Evolutionary conservation across 2,113 vertebrate genomes (phyloP).

Genomic region (Elephas maximus): DNA sequence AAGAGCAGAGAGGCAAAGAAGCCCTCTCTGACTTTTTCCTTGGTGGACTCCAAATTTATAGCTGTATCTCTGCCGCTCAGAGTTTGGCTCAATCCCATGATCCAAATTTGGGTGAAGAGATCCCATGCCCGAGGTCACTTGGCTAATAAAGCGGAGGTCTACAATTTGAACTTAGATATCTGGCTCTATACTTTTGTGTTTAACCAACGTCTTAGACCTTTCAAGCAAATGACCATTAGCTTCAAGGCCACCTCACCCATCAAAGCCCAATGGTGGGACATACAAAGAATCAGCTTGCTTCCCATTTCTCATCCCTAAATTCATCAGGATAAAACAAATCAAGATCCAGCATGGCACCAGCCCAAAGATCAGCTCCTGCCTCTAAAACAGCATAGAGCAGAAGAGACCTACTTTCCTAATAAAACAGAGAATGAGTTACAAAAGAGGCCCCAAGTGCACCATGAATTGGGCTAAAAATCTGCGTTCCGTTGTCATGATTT

Average conservation of each 20-base stretch:
- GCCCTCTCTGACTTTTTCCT: background rate
- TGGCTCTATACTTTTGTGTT: background rate
- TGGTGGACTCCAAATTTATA: background rate
- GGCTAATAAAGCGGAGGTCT: background rate
- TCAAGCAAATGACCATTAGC: background rate
- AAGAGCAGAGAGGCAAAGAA: background rate
- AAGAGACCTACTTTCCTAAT: slow-evolving; percentile 34
- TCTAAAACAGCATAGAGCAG: background rate
- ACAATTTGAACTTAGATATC: background rate
- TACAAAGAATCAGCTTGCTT: background rate
- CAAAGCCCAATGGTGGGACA: background rate
- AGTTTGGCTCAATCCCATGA: background rate
- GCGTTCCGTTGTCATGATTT: background rate
- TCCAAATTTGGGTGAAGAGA: slow-evolving; percentile 47
- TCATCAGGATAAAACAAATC: slow-evolving; percentile 47
- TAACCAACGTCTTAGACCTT: background rate
- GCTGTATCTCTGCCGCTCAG: background rate
- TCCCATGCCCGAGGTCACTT: background rate
- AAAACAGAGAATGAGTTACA: slow-evolving; percentile 19
- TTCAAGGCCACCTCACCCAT: background rate
- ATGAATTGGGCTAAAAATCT: slow-evolving; percentile 45
- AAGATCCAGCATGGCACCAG: background rate
- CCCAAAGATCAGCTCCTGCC: slow-evolving; percentile 26
- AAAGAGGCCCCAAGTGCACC: background rate
- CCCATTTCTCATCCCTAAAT: slow-evolving; percentile 26